Percentiles rank a stretch among this genome's conserved stretches.
These are phyloP conservation scores for Lasioglossum figueresi DNA, from an alignment of 2,888 invertebrate genomes.

Conservation along the genomic window DNA sequence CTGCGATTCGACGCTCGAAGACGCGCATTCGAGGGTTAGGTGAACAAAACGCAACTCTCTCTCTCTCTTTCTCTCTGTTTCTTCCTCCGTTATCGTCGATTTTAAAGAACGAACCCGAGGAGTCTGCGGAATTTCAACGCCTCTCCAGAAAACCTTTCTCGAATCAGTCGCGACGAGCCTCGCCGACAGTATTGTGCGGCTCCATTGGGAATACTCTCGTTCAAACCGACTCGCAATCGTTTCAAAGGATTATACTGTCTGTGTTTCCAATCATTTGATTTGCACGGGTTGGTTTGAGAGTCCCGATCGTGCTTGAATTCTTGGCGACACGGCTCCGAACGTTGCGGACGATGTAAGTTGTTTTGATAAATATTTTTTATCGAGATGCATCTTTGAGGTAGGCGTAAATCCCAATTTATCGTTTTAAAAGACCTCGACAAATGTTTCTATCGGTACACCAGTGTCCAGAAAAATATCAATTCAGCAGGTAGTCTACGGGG, in stretches of 20 bases:
- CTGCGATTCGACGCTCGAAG: conserved; percentile 39
- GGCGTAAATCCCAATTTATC: too few relatives aligned
- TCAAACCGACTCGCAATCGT: conserved; percentile 4
- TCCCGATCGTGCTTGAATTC: background rate
- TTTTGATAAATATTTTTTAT: background rate
- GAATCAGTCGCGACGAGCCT: conserved; percentile 7
- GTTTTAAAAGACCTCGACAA: background rate
- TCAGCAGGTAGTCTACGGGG: background rate
- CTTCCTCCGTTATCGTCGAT: conserved; percentile 36
- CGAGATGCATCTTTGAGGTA: too few relatives aligned
- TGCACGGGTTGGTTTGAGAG: background rate
- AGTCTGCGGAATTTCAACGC: conserved; percentile 46
- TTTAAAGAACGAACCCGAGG: conserved; percentile 39
- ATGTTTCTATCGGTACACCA: background rate
- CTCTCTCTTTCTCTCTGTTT: background rate
- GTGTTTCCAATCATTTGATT: conserved; percentile 7
- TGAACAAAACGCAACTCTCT: conserved; percentile 23
- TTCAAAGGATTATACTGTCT: conserved; percentile 12
- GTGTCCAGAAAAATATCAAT: background rate
- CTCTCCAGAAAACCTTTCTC: conserved; percentile 12
- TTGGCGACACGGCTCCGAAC: background rate
- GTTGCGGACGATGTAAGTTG: background rate
- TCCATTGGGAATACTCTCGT: conserved; percentile 9
- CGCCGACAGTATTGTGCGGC: background rate
- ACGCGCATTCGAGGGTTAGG: conserved; percentile 18